Conservation (phyloP, 1,140 invertebrate species). For the Musca vetustissima region DNA sequence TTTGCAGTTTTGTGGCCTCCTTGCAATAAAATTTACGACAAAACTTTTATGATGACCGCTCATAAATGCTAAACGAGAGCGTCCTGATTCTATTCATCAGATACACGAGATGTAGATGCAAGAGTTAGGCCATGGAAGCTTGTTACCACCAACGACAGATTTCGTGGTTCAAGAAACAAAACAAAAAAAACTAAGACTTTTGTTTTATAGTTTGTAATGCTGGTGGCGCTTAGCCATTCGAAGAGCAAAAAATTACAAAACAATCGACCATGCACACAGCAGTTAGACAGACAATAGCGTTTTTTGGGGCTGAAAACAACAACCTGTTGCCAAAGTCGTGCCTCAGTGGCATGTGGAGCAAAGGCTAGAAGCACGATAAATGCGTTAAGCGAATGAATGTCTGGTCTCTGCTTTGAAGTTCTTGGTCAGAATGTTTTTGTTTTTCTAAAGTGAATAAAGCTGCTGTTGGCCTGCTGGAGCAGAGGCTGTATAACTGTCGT, state of each 20-base stretch:
- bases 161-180: background rate
- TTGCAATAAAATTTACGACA: slow-evolving; percentile 14
- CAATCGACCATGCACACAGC: background rate
- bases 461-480: background rate
- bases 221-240: slow-evolving; percentile 26
- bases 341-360: slow-evolving; percentile 26
- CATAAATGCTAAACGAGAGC: slow-evolving; percentile 13
- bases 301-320: slow-evolving; percentile 15
- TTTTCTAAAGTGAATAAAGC: background rate
- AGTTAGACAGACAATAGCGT: slow-evolving; percentile 21
- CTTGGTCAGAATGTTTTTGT: background rate
- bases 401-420: background rate
- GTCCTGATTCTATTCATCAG: background rate
- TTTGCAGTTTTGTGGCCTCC: background rate
- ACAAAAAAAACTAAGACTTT: background rate
- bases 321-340: slow-evolving; percentile 31
- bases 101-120: background rate
- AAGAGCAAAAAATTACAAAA: background rate
- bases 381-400: background rate
- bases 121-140: background rate
- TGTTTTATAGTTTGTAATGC: slow-evolving; percentile 20
- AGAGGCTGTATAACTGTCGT: slow-evolving; percentile 31
- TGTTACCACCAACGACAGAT: background rate
- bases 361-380: slow-evolving; percentile 2
- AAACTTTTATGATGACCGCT: slow-evolving; percentile 20